Conservation (phyloP, 2,113 vertebrate species). For the Trinectes maculatus region DNA sequence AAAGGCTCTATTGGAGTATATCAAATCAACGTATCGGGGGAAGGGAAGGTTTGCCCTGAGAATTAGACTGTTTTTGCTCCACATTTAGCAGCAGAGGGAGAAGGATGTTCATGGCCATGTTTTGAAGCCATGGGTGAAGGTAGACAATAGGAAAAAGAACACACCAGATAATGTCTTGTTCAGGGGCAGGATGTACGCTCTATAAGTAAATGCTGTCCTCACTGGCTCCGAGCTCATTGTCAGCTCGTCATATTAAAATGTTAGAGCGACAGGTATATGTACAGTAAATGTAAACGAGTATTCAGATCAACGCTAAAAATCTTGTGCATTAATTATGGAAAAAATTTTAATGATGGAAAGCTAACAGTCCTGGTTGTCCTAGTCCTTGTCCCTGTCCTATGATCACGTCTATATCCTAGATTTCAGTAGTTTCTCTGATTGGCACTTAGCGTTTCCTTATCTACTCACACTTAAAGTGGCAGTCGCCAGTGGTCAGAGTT, state of each 20-base stretch:
- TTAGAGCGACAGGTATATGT: constrained; percentile 9
- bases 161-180: constrained; percentile 42
- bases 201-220: constrained; percentile 24
- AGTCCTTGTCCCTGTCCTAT: too few relatives aligned
- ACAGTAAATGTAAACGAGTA: too few relatives aligned
- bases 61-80: constrained; percentile 84
- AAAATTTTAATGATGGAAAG: too few relatives aligned
- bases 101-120: constrained; percentile 49
- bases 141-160: constrained; percentile 39
- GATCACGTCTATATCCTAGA: too few relatives aligned
- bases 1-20: constrained; percentile 85
- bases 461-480: too few relatives aligned
- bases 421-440: too few relatives aligned
- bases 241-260: neutral
- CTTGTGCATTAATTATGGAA: too few relatives aligned
- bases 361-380: too few relatives aligned
- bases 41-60: constrained; percentile 80
- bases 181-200: neutral
- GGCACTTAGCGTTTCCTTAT: too few relatives aligned
- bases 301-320: too few relatives aligned
- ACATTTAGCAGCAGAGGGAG: constrained; percentile 82
- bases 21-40: constrained; percentile 83
- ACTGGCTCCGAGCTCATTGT: constrained; percentile 10
- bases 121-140: constrained; percentile 44
- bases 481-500: too few relatives aligned